These are phyloP conservation scores for Macropus fuliginosus DNA, from an alignment of 2,797 vertebrate genomes.

Conservation along the genomic window DNA sequence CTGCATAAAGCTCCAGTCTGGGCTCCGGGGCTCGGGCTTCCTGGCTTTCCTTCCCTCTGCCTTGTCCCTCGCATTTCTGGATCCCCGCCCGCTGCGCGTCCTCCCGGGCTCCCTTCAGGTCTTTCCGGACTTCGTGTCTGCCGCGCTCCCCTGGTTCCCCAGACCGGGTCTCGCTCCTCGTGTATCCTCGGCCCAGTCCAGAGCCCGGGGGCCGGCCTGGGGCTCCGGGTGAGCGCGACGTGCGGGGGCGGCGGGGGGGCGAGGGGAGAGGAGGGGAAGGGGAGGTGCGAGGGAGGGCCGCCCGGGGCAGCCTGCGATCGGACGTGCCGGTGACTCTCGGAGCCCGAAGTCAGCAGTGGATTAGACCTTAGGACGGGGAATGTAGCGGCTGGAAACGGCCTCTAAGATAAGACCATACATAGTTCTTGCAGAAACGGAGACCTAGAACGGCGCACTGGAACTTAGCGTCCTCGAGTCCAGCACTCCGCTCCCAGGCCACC, in stretches of 20 bases:
- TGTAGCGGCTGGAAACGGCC: no score
- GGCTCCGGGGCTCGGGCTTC: rapidly evolving
- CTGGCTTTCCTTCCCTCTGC: no score
- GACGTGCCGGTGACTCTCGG: neutral
- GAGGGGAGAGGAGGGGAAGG: no score
- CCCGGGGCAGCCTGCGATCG: no score
- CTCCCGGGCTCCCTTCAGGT: neutral
- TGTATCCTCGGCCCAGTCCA: neutral
- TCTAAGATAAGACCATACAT: no score
- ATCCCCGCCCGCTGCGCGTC: neutral
- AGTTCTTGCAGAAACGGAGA: no score
- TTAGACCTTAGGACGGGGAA: neutral
- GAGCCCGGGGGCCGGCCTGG: constrained; percentile 50
- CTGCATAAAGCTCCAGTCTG: rapidly evolving
- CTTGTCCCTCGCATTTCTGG: neutral
- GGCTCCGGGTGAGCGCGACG: neutral
- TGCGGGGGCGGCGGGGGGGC: neutral
- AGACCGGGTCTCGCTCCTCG: neutral
- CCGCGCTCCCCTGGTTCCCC: neutral
- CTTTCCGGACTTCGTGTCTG: neutral
- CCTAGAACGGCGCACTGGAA: no score
- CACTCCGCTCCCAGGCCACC: no score
- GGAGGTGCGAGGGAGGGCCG: no score
- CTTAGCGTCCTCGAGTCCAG: no score
- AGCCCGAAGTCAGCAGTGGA: no score